A percentile compares a stretch with the other conserved stretches of the same genome.
Evolutionary conservation across 2,797 vertebrate species (phyloP).

Genomic region (Ciconia nigra): DNA sequence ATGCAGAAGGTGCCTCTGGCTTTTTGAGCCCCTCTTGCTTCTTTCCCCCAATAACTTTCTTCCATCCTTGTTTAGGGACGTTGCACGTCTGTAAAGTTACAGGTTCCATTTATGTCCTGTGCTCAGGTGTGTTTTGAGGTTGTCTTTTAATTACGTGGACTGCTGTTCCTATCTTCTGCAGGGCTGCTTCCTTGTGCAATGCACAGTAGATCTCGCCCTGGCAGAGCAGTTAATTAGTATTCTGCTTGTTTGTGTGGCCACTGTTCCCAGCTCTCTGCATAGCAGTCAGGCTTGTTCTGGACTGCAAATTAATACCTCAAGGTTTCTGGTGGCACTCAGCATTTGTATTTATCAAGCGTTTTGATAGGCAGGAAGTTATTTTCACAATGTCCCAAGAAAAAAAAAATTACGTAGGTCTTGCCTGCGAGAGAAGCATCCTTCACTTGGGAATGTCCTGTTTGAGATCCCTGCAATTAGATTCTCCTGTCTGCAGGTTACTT

Average conservation of each 20-base stretch:
- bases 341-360: not conserved
- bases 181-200: not conserved
- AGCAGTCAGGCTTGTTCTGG: not conserved
- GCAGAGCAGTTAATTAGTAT: constrained; percentile 32
- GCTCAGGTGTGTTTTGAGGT: not conserved
- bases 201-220: not conserved
- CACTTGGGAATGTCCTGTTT: not conserved
- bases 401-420: not conserved
- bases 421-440: not conserved
- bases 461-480: not conserved
- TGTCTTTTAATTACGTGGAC: accelerated
- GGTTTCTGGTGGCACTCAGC: not conserved
- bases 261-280: not conserved
- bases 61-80: not conserved
- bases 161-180: not conserved
- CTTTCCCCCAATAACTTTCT: not conserved
- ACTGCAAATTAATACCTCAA: not conserved
- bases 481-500: not conserved
- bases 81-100: not conserved
- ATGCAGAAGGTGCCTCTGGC: not conserved
- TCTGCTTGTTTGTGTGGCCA: not conserved
- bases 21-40: not conserved
- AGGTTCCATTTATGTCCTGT: not conserved
- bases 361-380: not conserved
- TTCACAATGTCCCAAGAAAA: not conserved